Evolutionary conservation across 1,140 invertebrate species (phyloP).

Genomic region (Yoshiicerus persimilis): DNA sequence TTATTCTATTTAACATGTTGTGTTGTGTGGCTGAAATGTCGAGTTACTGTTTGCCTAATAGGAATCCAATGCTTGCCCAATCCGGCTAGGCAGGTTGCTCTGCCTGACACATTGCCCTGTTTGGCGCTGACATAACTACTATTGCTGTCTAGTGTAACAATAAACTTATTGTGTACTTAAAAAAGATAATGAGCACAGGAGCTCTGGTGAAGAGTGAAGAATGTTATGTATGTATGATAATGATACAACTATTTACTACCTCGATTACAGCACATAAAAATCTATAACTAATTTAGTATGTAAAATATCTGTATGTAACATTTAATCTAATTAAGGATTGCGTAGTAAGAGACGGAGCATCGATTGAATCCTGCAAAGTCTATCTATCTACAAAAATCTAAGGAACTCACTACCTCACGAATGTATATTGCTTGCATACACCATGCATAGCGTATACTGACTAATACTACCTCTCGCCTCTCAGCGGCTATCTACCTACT

Average conservation of each 20-base stretch:
- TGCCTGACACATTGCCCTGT: no score
- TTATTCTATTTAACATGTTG: no score
- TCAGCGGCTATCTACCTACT: not conserved
- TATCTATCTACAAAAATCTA: not conserved
- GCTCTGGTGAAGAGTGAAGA: not conserved
- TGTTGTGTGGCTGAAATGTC: no score
- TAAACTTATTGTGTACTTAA: no score
- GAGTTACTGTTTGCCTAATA: no score
- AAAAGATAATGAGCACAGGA: not conserved
- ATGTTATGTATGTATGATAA: not conserved
- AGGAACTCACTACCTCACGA: constrained; percentile 3
- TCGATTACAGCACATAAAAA: not conserved
- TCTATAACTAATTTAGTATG: constrained; percentile 30
- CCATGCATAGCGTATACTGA: not conserved
- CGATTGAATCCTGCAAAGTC: not conserved
- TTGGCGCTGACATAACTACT: no score
- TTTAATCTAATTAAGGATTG: not conserved
- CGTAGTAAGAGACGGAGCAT: not conserved
- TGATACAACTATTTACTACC: not conserved
- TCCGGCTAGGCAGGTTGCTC: no score
- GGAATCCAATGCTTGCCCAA: no score
- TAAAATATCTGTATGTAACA: no score
- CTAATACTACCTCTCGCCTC: not conserved
- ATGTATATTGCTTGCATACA: not conserved
- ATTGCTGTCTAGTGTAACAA: no score